These are phyloP conservation scores for Eudyptes chrysolophus DNA, from an alignment of 2,113 vertebrate genomes.

Conservation along the genomic window DNA sequence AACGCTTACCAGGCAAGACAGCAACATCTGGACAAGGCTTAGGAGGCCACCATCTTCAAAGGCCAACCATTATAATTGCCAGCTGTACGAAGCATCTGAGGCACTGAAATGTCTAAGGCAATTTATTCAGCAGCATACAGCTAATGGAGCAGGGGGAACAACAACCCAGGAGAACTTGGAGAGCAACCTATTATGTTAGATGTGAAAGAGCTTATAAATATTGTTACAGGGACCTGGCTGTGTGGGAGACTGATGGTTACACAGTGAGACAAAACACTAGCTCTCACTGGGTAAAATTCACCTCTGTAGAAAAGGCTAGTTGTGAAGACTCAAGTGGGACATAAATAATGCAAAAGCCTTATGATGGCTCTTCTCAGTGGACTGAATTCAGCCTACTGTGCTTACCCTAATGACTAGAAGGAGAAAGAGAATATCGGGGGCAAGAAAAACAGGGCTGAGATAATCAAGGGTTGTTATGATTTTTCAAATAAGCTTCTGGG, in stretches of 20 bases:
- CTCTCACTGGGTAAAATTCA: neutral
- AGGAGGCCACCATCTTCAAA: neutral
- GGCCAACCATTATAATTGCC: neutral
- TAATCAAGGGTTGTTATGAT: neutral
- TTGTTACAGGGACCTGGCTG: neutral
- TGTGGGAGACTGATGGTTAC: neutral
- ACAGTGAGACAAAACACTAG: neutral
- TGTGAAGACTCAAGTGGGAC: neutral
- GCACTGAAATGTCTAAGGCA: neutral
- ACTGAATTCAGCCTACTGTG: neutral
- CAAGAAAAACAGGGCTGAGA: neutral
- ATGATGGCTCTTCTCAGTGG: neutral
- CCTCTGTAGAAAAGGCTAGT: neutral
- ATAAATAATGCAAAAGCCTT: neutral
- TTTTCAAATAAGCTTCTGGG: neutral
- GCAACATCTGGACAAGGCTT: neutral
- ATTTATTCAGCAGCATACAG: neutral
- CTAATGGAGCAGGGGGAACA: neutral
- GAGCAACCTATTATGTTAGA: neutral
- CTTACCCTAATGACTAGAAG: neutral
- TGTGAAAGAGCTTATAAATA: neutral
- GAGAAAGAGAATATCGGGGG: neutral
- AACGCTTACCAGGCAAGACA: neutral
- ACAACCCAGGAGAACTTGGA: neutral
- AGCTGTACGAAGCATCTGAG: accelerated